A percentile compares a stretch with the other conserved stretches of the same genome.
phyloP scores from a whole-genome alignment of 2,888 invertebrate genomes.

The Hylaea fasciaria region DNA sequence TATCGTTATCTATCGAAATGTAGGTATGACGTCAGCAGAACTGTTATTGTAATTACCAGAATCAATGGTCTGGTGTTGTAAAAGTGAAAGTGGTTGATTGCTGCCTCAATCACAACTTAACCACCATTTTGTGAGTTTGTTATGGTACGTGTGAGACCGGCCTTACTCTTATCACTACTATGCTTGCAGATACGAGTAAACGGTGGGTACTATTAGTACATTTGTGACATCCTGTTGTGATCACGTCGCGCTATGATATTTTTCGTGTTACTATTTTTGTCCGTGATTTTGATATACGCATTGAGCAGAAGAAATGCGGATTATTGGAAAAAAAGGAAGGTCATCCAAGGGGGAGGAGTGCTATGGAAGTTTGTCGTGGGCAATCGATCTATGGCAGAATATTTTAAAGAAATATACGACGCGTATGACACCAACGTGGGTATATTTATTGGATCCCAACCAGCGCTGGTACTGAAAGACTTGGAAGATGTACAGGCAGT shows the following conservation, averaged over 20 bases:
- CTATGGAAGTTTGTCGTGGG: conserved; percentile 56
- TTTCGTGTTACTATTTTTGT: conserved; percentile 40
- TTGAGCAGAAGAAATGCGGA: conserved; percentile 43
- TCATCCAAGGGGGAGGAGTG: conserved; percentile 53
- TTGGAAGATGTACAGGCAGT: conserved; percentile 64
- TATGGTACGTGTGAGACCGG: too few species aligned
- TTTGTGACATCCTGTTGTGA: background rate
- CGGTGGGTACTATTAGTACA: background rate
- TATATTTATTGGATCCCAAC: conserved; percentile 51
- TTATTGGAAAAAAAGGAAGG: conserved; percentile 64
- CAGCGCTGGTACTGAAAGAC: conserved; percentile 58
- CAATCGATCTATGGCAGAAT: conserved; percentile 58
- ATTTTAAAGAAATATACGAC: conserved; percentile 61
- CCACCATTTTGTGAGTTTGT: too few species aligned
- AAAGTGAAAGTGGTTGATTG: too few species aligned
- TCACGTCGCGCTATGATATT: conserved; percentile 32
- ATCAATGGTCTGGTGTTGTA: too few species aligned
- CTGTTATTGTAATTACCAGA: too few species aligned
- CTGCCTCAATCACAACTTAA: too few species aligned
- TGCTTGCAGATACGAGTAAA: background rate
- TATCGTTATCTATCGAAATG: too few species aligned
- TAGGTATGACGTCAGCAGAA: too few species aligned
- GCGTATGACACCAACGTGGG: conserved; percentile 56
- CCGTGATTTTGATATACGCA: conserved; percentile 40
- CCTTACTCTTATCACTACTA: background rate